Evolutionary conservation across 2,888 invertebrate species (phyloP).

Genomic region (Linnaemya vulpina): DNA sequence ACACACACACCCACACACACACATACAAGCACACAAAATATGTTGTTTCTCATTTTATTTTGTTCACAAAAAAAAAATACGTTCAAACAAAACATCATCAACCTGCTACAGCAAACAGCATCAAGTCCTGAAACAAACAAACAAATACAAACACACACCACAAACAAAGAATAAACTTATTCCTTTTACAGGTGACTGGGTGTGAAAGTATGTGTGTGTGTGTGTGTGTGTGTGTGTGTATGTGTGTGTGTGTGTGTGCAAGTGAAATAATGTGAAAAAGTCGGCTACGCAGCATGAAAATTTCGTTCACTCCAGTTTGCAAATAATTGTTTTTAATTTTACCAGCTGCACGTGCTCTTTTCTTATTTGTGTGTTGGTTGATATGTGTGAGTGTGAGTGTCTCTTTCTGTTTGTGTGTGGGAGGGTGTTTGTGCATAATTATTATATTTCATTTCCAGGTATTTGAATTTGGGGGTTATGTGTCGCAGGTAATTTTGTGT

Average conservation of each 20-base stretch:
- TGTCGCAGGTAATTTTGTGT: constrained; percentile 2
- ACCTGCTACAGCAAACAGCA: constrained; percentile 24
- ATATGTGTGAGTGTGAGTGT: not conserved
- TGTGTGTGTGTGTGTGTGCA: constrained; percentile 8
- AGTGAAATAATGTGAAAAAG: not conserved
- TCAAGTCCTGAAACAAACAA: constrained; percentile 31
- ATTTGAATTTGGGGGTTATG: constrained; percentile 7
- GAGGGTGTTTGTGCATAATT: constrained; percentile 24
- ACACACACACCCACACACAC: not conserved
- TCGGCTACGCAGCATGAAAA: not conserved
- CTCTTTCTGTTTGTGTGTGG: not conserved
- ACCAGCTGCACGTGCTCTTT: not conserved
- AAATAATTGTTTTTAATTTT: constrained; percentile 39
- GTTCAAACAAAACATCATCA: constrained; percentile 38
- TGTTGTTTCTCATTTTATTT: constrained; percentile 17
- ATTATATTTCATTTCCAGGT: constrained; percentile 27
- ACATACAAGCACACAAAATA: no score
- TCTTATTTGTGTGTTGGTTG: not conserved
- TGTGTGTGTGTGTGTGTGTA: constrained; percentile 1
- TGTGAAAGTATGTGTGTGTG: constrained; percentile 4
- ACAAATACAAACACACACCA: not conserved
- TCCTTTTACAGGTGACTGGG: constrained; percentile 17
- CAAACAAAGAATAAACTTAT: constrained; percentile 11
- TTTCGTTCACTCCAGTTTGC: constrained; percentile 14
- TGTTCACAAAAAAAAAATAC: constrained; percentile 38